Evolutionary conservation across 2,888 invertebrate genomes (phyloP).

Genomic region (Phyllotreta cruciferae): DNA sequence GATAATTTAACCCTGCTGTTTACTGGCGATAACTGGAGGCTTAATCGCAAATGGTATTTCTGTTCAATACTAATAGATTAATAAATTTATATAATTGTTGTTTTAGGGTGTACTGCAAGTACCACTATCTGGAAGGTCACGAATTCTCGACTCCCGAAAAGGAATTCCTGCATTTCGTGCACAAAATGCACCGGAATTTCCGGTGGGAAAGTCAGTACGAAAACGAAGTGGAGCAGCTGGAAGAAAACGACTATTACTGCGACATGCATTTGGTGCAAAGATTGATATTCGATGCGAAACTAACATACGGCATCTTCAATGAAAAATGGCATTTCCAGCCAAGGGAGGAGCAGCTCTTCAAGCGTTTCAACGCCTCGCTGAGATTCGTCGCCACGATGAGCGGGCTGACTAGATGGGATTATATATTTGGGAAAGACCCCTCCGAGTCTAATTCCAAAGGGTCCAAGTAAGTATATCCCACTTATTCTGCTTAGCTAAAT

Average conservation of each 20-base stretch:
- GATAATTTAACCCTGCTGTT: slow-evolving; percentile 78
- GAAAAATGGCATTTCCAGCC: slow-evolving; percentile 51
- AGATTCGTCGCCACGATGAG: slow-evolving; percentile 77
- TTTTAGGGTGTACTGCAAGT: slow-evolving; percentile 85
- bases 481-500: neutral
- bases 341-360: slow-evolving; percentile 63
- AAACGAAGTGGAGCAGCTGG: slow-evolving; percentile 52
- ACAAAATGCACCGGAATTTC: slow-evolving; percentile 69
- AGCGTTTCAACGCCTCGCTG: slow-evolving; percentile 74
- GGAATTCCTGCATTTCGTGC: slow-evolving; percentile 78
- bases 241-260: slow-evolving; percentile 79
- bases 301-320: slow-evolving; percentile 64
- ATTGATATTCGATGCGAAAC: slow-evolving; percentile 86
- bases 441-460: slow-evolving; percentile 34
- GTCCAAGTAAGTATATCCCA: slow-evolving; percentile 28
- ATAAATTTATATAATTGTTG: slow-evolving; percentile 3
- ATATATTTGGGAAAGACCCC: slow-evolving; percentile 65
- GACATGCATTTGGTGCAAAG: slow-evolving; percentile 85
- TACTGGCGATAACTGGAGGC: slow-evolving; percentile 73
- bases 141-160: slow-evolving; percentile 76
- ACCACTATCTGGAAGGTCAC: slow-evolving; percentile 81
- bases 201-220: slow-evolving; percentile 71
- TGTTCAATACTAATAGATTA: neutral
- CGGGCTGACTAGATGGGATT: slow-evolving; percentile 88
- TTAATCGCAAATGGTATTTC: slow-evolving; percentile 83